Evolutionary conservation across 2,888 invertebrate genomes (phyloP), one percentile per base, ranked within the genome.

Genomic region (Lydus trimaculatus): DNA sequence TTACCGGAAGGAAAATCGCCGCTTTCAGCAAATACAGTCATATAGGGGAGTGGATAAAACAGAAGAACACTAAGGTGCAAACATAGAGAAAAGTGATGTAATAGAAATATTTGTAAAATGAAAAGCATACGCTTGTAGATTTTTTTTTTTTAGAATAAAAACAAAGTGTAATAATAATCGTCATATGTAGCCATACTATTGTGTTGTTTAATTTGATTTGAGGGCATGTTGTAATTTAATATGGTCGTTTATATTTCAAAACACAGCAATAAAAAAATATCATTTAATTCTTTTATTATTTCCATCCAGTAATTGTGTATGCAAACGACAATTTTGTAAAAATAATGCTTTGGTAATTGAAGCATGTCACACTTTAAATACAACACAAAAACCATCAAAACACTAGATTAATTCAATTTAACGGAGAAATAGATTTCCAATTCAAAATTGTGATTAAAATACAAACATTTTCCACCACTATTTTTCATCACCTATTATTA

Each of bases 1-100:
- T 74, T 72, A 74, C 74, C 74, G 75, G 73, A 75, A 73, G 70
- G 73, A 64, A 69, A 73, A 72, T 72, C 69, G 74, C 70, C 75
- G 74, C 71, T 74, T 72, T 58, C 64, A 58, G 66, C 20, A 13
- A 56, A 6, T 13, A 25, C 56, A 56, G n/a, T n/a, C 13, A n/a
- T n/a, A n/a, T n/a, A n/a, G n/a, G 6, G 43, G 43, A 13, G 43
- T 5, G 0, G 17, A 2, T 7, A 6, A 36, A 15, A 36, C 36
- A 31, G n/a, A n/a, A n/a, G n/a, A n/a, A n/a, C n/a, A n/a, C n/a
- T n/a, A n/a, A n/a, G n/a, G n/a, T n/a, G n/a, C n/a, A n/a, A n/a
- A n/a, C n/a, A n/a, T n/a, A n/a, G n/a, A n/a, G n/a, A n/a, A n/a
- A n/a, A n/a, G n/a, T n/a, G n/a, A n/a, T n/a, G n/a, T n/a, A n/a